Evolutionary conservation across 2,113 vertebrate species (phyloP).

Genomic region (Ptilonorhynchus violaceus): DNA sequence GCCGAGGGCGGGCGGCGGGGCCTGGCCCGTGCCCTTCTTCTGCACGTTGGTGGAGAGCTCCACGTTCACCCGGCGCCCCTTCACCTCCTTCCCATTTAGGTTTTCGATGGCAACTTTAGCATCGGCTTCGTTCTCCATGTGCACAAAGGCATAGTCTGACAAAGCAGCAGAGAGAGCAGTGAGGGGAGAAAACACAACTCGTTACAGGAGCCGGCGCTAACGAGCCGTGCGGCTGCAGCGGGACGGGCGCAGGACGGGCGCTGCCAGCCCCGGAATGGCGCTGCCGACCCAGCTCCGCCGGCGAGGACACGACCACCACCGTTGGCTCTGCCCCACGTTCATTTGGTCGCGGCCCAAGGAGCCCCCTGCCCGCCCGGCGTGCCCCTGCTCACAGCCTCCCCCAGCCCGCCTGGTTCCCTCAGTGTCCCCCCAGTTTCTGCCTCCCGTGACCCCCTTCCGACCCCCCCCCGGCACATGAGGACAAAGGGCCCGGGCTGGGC

Average conservation of each 20-base stretch:
- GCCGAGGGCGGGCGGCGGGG: constrained; percentile 58
- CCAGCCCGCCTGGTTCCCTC: not conserved
- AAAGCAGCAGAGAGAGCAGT: constrained; percentile 80
- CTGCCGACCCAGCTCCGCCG: not conserved
- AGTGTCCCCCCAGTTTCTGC: rapidly evolving
- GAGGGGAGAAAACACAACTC: constrained; percentile 48
- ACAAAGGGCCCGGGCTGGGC: not conserved
- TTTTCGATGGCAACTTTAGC: constrained; percentile 94
- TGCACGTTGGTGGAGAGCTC: constrained; percentile 95
- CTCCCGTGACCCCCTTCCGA: not conserved
- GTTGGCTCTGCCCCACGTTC: not conserved
- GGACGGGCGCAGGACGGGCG: not conserved
- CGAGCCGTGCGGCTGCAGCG: not conserved
- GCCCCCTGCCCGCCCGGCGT: rapidly evolving
- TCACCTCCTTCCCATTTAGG: constrained; percentile 94
- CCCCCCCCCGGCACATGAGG: not conserved
- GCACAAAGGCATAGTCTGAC: constrained; percentile 96
- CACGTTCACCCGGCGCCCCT: constrained; percentile 92
- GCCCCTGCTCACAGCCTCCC: not conserved
- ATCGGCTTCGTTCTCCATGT: constrained; percentile 98
- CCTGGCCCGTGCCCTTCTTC: constrained; percentile 85
- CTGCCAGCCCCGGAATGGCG: not conserved
- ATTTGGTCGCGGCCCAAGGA: not conserved
- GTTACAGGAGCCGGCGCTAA: not conserved
- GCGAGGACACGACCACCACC: not conserved